Conservation (phyloP, 2,113 vertebrate species). For the Hydropotes inermis region DNA sequence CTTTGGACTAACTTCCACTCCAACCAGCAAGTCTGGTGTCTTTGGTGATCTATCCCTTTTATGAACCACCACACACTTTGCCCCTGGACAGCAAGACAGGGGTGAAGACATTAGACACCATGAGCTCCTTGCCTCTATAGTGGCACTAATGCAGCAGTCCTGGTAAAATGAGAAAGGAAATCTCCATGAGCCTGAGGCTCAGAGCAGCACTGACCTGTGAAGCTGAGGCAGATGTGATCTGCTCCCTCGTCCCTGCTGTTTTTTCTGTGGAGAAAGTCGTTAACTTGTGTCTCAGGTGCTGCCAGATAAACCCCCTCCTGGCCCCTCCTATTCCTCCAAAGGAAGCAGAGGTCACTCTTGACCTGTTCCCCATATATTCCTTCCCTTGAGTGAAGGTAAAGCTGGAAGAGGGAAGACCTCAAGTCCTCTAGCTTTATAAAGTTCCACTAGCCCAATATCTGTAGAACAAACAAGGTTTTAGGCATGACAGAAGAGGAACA, state of each 20-base stretch:
- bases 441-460: not conserved
- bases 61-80: not conserved
- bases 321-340: not conserved
- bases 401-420: not conserved
- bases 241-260: not conserved
- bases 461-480: not conserved
- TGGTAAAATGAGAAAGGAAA: not conserved
- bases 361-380: not conserved
- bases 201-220: not conserved
- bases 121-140: not conserved
- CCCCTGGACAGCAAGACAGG: not conserved
- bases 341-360: not conserved
- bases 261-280: not conserved
- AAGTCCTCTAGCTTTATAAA: not conserved
- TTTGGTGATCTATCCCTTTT: slow-evolving; percentile 31
- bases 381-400: not conserved
- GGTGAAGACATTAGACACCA: not conserved
- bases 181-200: not conserved
- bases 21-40: not conserved
- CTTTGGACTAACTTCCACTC: slow-evolving; percentile 5
- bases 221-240: not conserved
- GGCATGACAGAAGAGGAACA: not conserved
- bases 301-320: not conserved
- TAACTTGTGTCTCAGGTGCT: not conserved
- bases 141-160: not conserved